A percentile compares a stretch with the other conserved stretches of the same genome.
Evolutionary conservation across 2,888 invertebrate species (phyloP).

Genomic region (Drosophila trichaetosa): DNA sequence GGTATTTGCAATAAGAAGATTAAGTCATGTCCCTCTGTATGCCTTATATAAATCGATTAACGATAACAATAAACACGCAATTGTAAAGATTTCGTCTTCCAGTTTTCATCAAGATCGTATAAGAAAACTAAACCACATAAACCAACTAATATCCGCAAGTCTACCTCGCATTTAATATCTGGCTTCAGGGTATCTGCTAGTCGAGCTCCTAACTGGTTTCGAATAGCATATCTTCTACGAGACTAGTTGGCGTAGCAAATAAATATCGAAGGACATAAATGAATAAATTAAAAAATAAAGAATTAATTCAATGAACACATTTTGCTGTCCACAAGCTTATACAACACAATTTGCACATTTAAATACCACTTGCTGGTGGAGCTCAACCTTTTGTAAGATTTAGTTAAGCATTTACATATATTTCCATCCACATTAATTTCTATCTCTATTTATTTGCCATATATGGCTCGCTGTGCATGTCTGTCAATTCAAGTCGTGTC

Average conservation of each 20-base stretch:
- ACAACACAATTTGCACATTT: background rate
- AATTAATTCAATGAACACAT: background rate
- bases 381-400: background rate
- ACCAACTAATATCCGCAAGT: background rate
- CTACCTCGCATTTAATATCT: background rate
- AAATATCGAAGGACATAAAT: background rate
- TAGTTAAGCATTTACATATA: background rate
- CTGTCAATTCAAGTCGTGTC: conserved; percentile 13
- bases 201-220: background rate
- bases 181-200: background rate
- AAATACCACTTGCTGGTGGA: background rate
- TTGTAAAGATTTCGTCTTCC: background rate
- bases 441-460: background rate
- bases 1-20: too few species aligned
- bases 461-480: background rate
- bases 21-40: background rate
- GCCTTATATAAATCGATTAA: background rate
- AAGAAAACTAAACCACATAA: background rate
- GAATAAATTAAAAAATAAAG: background rate
- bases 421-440: conserved; percentile 11
- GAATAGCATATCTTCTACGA: accelerated
- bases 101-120: background rate
- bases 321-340: background rate
- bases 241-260: background rate
- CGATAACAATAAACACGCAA: background rate